Conservation (phyloP, 2,888 invertebrate species). For the Drosophila bunnanda region DNA sequence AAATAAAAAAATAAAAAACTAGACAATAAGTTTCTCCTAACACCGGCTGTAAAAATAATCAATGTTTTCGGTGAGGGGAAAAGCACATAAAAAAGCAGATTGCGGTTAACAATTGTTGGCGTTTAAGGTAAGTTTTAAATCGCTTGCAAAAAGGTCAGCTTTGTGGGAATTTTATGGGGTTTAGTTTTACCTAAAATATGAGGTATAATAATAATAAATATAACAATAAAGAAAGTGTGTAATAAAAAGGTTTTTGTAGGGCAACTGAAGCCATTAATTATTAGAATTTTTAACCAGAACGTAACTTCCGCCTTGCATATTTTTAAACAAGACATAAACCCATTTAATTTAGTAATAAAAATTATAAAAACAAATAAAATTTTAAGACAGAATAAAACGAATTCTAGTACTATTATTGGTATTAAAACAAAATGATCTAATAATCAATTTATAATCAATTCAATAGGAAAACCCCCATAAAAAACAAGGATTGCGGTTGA, state of each 20-base stretch:
- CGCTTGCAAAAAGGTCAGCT: constrained; percentile 28
- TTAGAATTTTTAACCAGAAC: no score
- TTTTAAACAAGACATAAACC: background rate
- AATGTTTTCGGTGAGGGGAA: constrained; percentile 8
- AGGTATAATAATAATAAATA: background rate
- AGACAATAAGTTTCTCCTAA: constrained; percentile 10
- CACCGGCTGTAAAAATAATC: constrained; percentile 24
- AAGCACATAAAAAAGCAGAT: constrained; percentile 25
- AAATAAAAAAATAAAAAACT: background rate
- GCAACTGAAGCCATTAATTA: background rate
- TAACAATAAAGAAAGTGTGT: background rate
- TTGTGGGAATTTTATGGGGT: constrained; percentile 3
- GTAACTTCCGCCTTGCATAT: background rate
- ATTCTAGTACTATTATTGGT: background rate
- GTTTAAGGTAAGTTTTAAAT: constrained; percentile 19
- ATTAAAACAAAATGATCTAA: background rate
- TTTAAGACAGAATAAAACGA: background rate
- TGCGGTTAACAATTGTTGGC: constrained; percentile 21
- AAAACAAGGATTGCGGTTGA: constrained; percentile 27
- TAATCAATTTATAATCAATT: constrained; percentile 40
- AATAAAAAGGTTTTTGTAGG: fast-evolving
- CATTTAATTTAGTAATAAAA: background rate
- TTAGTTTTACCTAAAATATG: no score
- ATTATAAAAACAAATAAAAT: background rate
- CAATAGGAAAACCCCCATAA: constrained; percentile 7